phyloP scores from a whole-genome alignment of 2,797 vertebrate species.

The Anguilla obscura region DNA sequence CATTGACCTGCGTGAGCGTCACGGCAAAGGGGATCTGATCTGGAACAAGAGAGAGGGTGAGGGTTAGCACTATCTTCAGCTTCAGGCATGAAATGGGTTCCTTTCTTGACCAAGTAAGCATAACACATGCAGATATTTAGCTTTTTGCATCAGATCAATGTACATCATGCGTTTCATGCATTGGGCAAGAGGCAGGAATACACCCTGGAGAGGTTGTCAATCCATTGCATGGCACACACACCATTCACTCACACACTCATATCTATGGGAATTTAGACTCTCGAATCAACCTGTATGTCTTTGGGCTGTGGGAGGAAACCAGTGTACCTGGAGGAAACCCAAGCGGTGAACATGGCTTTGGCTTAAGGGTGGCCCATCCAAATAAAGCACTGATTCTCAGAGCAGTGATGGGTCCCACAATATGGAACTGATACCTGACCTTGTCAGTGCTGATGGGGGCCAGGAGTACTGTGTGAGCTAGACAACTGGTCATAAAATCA shows the following conservation, averaged over 20 bases:
- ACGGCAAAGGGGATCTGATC: slow-evolving; percentile 89
- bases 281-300: too few species aligned
- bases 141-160: not conserved
- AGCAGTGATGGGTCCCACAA: not conserved
- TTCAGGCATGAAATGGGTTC: not conserved
- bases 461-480: not conserved
- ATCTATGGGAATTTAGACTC: too few species aligned
- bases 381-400: not conserved
- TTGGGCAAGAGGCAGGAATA: too few species aligned
- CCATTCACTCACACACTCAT: too few species aligned
- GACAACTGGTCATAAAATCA: not conserved
- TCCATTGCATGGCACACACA: too few species aligned
- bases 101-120: not conserved
- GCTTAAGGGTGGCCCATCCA: too few species aligned
- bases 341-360: too few species aligned
- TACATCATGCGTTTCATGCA: too few species aligned
- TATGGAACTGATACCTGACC: not conserved
- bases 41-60: slow-evolving; percentile 52
- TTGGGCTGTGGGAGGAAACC: too few species aligned
- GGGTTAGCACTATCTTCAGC: not conserved
- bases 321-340: too few species aligned
- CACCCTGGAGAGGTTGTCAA: too few species aligned
- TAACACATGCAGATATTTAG: not conserved
- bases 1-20: slow-evolving; percentile 78
- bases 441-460: not conserved